These are phyloP conservation scores for Saimiri boliviensis DNA, from an alignment of 2,113 vertebrate genomes.

Conservation along the genomic window DNA sequence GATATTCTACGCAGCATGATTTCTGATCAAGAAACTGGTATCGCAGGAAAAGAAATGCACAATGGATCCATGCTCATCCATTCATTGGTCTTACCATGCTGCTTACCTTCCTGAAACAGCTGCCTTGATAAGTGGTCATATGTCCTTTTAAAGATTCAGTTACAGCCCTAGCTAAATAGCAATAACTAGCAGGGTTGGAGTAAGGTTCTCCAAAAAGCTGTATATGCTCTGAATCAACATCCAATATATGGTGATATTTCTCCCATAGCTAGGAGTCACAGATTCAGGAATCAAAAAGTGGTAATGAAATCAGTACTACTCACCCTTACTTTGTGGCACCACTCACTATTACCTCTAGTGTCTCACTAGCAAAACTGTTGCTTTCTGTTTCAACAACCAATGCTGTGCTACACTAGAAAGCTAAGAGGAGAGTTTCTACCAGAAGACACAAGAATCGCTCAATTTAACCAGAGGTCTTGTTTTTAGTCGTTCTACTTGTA, in stretches of 20 bases:
- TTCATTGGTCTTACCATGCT: not conserved
- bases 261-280: not conserved
- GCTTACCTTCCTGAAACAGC: not conserved
- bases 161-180: not conserved
- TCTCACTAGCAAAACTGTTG: not conserved
- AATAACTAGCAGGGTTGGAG: not conserved
- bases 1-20: not conserved
- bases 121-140: not conserved
- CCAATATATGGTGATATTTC: not conserved
- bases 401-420: not conserved
- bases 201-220: not conserved
- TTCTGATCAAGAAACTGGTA: not conserved
- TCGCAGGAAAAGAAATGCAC: not conserved
- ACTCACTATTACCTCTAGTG: not conserved
- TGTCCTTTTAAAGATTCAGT: not conserved
- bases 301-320: not conserved
- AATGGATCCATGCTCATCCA: not conserved
- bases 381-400: not conserved
- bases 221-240: not conserved
- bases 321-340: not conserved
- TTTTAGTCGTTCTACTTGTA: no score
- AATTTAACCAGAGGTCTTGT: not conserved
- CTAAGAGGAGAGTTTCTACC: no score
- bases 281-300: not conserved
- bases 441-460: not conserved